Evolutionary conservation across 2,113 vertebrate species (phyloP), one percentile per base, ranked within the genome.

Genomic region (Lycaon pictus): DNA sequence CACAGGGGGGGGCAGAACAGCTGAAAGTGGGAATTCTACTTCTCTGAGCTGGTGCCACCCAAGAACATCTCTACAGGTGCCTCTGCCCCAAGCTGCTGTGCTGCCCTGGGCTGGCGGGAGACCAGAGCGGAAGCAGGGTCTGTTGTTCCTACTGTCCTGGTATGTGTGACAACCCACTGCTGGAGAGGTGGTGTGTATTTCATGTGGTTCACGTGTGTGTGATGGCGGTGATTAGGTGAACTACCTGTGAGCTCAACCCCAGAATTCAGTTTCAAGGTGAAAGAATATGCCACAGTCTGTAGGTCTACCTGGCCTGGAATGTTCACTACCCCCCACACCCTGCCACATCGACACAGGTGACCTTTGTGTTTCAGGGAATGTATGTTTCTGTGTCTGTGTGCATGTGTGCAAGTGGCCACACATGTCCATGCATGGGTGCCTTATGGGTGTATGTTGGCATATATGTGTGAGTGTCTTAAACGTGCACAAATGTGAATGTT

Each of bases 41-140:
- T 53, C 22, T 25, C 7, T 3, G 48, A 90, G 3, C 76, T 22
- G 0, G 5, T 10, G 15, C 2, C 62, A 10, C 1, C 15, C 56
- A 15, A 1, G 48, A 58, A 19, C 0, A 0, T 22, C 7, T 3
- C 43, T 37, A 2, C 11, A 13, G 2, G 51, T 1, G 0, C 35
- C 23, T 53, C 1, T 7, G 15, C 5, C 1, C 53, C 37, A 1
- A 1, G 11, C 1, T 1, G 35, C n/a, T 2, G 1, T 0, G 23
- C 32, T 29, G 37, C 23, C 8, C 9, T 2, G 3, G n/a, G n/a
- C 23, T n/a, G 19, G 19, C 4, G 25, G 23, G 23, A 2, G 20
- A 15, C 0, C 1, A 32, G 35, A 79, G 27, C 6, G 72, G n/a
- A 25, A 1, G n/a, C 2, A 0, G n/a, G 2, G 12, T 69, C 85